These are phyloP conservation scores for Pollimyrus isidori DNA, from an alignment of 2,113 vertebrate species.

Conservation along the genomic window DNA sequence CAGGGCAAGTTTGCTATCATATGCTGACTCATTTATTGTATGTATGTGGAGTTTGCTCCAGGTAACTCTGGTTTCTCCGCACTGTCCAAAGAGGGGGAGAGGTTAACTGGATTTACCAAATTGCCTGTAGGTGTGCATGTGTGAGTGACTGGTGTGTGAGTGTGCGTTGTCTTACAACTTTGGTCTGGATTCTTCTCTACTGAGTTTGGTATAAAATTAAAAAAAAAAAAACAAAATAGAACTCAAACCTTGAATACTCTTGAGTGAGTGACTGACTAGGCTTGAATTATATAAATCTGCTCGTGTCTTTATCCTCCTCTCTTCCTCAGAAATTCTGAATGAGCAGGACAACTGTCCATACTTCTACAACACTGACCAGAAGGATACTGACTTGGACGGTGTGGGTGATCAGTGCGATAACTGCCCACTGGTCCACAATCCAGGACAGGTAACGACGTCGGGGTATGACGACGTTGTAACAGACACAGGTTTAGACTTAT, in stretches of 20 bases:
- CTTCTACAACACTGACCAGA: constrained; percentile 90
- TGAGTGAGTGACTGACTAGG: neutral
- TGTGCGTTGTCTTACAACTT: neutral
- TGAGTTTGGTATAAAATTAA: neutral
- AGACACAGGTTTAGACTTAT: neutral
- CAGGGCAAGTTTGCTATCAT: constrained; percentile 19
- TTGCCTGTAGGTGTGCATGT: neutral
- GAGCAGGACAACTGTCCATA: constrained; percentile 89
- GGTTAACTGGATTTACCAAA: neutral
- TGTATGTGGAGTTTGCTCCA: neutral
- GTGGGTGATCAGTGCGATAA: constrained; percentile 97
- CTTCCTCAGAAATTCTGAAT: constrained; percentile 75
- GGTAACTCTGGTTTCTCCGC: neutral
- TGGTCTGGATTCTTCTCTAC: neutral
- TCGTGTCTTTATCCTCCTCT: neutral
- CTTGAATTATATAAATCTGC: neutral
- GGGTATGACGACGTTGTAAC: neutral
- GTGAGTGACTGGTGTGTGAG: neutral
- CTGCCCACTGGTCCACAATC: constrained; percentile 86
- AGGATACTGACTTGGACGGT: constrained; percentile 84
- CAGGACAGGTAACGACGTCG: constrained; percentile 69
- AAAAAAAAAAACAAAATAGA: neutral
- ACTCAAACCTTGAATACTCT: neutral
- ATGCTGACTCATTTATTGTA: neutral
- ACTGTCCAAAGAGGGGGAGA: neutral